Conservation (phyloP, 2,888 invertebrate genomes). For the Arctia plantaginis region DNA sequence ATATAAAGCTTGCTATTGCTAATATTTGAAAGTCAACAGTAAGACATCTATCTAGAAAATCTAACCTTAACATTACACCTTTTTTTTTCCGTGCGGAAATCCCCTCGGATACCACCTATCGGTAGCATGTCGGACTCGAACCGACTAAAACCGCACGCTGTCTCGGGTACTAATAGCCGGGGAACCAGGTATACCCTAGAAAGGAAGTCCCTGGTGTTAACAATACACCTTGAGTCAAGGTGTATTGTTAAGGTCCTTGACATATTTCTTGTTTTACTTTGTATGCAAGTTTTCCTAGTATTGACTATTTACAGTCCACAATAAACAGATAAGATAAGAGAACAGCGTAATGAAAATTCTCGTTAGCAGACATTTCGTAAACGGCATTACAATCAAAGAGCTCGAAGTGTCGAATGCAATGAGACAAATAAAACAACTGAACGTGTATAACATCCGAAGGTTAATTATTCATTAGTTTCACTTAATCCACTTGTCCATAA, state of each 20-base stretch:
- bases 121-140: too few species aligned
- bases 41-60: background rate
- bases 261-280: background rate
- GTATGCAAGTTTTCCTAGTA: background rate
- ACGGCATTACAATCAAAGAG: background rate
- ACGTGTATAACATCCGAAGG: background rate
- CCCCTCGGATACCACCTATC: too few species aligned
- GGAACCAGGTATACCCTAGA: too few species aligned
- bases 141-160: too few species aligned
- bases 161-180: too few species aligned
- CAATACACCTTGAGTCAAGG: too few species aligned
- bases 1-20: background rate
- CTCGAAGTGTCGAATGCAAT: background rate
- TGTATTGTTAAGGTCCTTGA: too few species aligned
- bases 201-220: too few species aligned
- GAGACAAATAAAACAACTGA: background rate
- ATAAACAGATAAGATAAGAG: background rate
- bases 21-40: too few species aligned
- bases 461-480: background rate
- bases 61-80: background rate
- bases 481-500: too few species aligned
- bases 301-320: background rate
- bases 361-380: background rate
- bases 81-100: too few species aligned
- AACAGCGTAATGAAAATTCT: background rate